Evolutionary conservation across 2,797 vertebrate species (phyloP), one percentile per base, ranked within the genome.

Genomic region (Acipenser ruthenus): DNA sequence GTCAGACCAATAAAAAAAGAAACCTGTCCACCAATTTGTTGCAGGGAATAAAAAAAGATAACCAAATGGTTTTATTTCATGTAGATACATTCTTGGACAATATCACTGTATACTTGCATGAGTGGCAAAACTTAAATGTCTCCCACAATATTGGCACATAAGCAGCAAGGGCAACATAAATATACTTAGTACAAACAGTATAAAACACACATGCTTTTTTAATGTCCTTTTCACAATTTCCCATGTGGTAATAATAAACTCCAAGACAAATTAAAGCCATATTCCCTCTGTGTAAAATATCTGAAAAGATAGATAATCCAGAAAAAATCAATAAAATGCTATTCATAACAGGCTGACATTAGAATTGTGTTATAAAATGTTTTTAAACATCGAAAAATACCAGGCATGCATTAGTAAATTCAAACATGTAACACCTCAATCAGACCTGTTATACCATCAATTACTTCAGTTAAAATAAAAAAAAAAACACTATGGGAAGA

Each of bases 101-200:
- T 94, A 96, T 89, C 94, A 98, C 95, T 93, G 91, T 85, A 87
- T 74, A 93, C 85, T 92, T 78, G 85, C 92, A 91, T 93, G 93
- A 88, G 90, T 87, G 87, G 91, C 83, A 83, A 72, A 83, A 83
- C 84, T 81, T 80, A 89, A 91, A 80, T 87, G 67, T 87, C 83
- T 90, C 84, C 88, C 90, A 96, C 95, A 89, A 94, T 91, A 92
- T 94, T 93, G 93, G 94, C 94, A 97, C 95, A 90, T 89, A 96
- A 96, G 95, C 95, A 95, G 93, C 94, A 91, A 93, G 91, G 91
- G 92, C 90, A 94, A 95, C 90, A 91, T 91, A 92, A 93, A 90
- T 87, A 91, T 94, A 96, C 93, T 92, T 79, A 86, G 91, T 96
- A 96, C 95, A 97, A 98, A 98, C 95, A 92, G 95, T 96, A 97